These are phyloP conservation scores for Zaprionus tsacasi DNA, from an alignment of 1,140 invertebrate genomes.

Conservation along the genomic window DNA sequence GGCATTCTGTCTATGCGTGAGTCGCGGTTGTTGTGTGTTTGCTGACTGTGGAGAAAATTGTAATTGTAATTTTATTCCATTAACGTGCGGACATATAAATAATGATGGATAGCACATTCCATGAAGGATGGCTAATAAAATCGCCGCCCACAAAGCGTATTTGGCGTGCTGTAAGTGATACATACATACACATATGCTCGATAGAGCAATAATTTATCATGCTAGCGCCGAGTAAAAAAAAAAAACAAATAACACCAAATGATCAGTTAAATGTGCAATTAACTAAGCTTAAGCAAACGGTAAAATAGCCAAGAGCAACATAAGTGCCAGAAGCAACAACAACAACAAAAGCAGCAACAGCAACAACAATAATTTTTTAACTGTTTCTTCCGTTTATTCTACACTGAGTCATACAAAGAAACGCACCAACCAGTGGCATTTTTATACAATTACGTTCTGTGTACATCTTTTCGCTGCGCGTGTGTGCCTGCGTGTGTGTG, in stretches of 20 bases:
- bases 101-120: conserved; percentile 86
- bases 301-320: conserved; percentile 35
- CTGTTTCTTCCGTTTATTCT: conserved; percentile 40
- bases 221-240: conserved; percentile 29
- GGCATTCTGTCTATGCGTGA: not conserved
- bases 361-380: conserved; percentile 40
- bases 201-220: conserved; percentile 26
- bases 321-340: conserved; percentile 18
- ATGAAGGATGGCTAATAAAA: conserved; percentile 96
- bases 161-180: conserved; percentile 92
- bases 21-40: conserved; percentile 36
- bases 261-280: conserved; percentile 52
- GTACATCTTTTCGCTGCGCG: conserved; percentile 28
- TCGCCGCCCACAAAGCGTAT: conserved; percentile 94
- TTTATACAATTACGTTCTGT: conserved; percentile 66
- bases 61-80: conserved; percentile 13
- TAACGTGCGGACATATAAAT: conserved; percentile 18
- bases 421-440: conserved; percentile 63
- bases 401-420: conserved; percentile 65
- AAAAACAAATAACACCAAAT: conserved; percentile 47
- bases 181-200: not conserved
- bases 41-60: conserved; percentile 25
- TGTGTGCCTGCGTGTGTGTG: conserved; percentile 39
- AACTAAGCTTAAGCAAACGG: conserved; percentile 33
- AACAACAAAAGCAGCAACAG: conserved; percentile 27